Base-by-base conservation (phyloP, 1,140 invertebrate genomes). In the Nasonia giraulti region DNA sequence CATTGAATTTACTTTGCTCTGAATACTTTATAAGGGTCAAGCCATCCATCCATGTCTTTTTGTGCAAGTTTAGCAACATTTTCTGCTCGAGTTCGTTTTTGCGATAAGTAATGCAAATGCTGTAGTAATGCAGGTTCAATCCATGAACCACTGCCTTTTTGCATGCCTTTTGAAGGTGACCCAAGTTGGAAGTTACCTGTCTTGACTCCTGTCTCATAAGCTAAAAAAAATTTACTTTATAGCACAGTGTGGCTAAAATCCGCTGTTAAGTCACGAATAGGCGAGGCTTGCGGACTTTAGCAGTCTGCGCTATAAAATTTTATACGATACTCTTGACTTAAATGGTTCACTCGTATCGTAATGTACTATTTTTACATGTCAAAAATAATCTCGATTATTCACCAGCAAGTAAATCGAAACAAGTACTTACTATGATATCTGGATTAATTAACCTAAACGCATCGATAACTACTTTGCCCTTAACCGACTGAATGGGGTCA, bases 1-100 rank as follows among this genome's bases (percentile, higher is more conserved):
- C 97, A 91, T 98, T 98, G 2, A 97, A 94, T 84, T 96, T 95
- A 93, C 98, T 98, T 90, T 99, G 99, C 77, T 98, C 96, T 82
- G 97, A 96, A 93, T 99, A 99, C 93, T 99, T 98, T 78, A 98
- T 95, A 74, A 99, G 93, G 33, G 96, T 98, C 5, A 99, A 95
- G 31, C 99, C 99, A 94, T 99, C 99, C 95, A 99, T 99, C 99
- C 99, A 99, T 2, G 98, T 99, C 92, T 99, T 99, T 93, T 99
- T 99, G 91, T 99, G 98, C 75, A 99, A 94, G 94, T 99, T 99
- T 44, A 99, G 93, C 66, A 99, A 93, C 99, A 99, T 99, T 94
- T 99, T 99, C 91, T 99, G 99, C 93, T 99, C 99, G 75, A 99
- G 92, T 93, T 99, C 98, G 94, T 99, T 99, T 93, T 99, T 99